Evolutionary conservation across 1,140 invertebrate genomes (phyloP), one percentile per base, ranked within the genome.

Genomic region (Drosophila funebris): DNA sequence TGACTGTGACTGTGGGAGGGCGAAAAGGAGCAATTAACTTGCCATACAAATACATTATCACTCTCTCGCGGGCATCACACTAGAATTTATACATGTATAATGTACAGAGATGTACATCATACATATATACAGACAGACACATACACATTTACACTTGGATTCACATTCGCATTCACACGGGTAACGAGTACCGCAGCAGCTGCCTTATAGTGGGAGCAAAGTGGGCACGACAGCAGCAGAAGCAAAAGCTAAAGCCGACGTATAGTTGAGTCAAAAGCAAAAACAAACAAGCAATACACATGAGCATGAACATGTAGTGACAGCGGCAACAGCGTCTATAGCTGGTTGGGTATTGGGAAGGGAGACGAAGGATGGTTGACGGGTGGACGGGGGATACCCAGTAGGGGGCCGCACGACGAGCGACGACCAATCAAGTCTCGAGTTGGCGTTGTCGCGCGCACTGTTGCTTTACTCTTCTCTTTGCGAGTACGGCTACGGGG

Each of bases 341-440:
- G 33, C 24, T 43, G 36, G 20, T 46, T 29, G 7, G 33, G 13
- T n/a, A n/a, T n/a, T n/a, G n/a, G n/a, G n/a, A n/a, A n/a, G n/a
- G n/a, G n/a, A n/a, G n/a, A n/a, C n/a, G n/a, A n/a, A n/a, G n/a
- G n/a, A n/a, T n/a, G n/a, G n/a, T n/a, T n/a, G n/a, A n/a, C n/a
- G n/a, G 27, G 22, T 50, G 56, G 58, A 22, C 53, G 16, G 50
- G 48, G 50, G 48, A 62, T 27, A 57, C 29, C 36, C 16, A 53
- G 37, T 58, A 60, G 37, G 52, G 68, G 62, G 62, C 52, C 37
- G 53, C 43, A 54, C 76, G 73, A 75, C 56, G 58, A 71, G 57
- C 54, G 43, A 54, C 81, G 74, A 87, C 82, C 82, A 87, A 87
- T 87, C 82, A 88, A 82, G 78, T 67, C 57, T 50, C 74, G 77